Percentiles rank a stretch among this genome's conserved stretches.
phyloP scores from a whole-genome alignment of 2,888 invertebrate genomes.

The Nephrotoma flavescens region DNA sequence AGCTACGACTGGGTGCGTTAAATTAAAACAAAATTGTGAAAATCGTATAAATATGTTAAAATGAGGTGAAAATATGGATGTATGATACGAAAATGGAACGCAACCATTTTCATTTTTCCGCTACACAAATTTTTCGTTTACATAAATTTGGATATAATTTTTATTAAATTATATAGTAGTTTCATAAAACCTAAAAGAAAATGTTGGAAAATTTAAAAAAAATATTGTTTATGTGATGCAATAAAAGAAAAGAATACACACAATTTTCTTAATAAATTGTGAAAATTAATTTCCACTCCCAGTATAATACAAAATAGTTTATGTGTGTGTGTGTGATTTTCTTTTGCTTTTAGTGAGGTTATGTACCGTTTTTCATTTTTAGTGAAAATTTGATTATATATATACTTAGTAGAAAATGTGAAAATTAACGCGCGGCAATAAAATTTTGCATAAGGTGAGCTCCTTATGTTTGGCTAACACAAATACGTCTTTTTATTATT shows the following conservation, averaged over 20 bases:
- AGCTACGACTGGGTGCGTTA: neutral
- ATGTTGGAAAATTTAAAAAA: neutral
- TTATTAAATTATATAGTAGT: neutral
- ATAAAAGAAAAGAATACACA: neutral
- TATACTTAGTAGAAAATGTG: neutral
- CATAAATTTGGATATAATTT: neutral
- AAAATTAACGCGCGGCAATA: neutral
- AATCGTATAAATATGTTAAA: neutral
- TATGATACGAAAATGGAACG: neutral
- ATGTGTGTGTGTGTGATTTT: neutral
- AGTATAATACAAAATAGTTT: neutral
- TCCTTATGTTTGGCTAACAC: neutral
- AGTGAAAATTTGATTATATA: neutral
- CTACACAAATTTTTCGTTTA: neutral
- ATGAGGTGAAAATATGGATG: neutral
- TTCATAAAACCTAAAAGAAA: neutral
- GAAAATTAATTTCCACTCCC: neutral
- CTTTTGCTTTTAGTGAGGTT: neutral
- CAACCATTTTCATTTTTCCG: neutral
- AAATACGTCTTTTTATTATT: neutral
- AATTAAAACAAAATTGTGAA: neutral
- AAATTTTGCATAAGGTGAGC: neutral
- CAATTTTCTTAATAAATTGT: neutral
- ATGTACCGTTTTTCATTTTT: neutral
- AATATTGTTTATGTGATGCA: neutral